Conservation (phyloP, 1,140 invertebrate genomes). For the Vanessa atalanta region DNA sequence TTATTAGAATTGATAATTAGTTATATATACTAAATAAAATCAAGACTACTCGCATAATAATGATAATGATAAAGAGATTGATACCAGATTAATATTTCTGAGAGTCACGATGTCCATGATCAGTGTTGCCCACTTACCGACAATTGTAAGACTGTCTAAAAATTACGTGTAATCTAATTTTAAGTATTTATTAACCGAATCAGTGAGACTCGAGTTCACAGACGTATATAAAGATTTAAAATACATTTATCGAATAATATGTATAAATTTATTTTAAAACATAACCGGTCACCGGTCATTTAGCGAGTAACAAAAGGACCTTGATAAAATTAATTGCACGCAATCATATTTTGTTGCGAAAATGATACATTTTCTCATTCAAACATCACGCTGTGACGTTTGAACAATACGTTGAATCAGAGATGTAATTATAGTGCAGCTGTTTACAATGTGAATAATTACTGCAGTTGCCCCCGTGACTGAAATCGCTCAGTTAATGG, state of each 20-base stretch:
- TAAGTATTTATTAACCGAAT: no score
- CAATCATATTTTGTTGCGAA: constrained; percentile 53
- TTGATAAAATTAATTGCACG: constrained; percentile 49
- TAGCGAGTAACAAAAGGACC: constrained; percentile 30
- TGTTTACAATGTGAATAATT: constrained; percentile 77
- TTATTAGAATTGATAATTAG: no score
- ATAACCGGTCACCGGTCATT: constrained; percentile 26
- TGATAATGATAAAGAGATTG: no score
- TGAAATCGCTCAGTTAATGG: constrained; percentile 68
- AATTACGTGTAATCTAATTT: no score
- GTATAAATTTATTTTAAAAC: constrained; percentile 19
- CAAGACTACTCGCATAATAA: no score
- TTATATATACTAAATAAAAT: no score
- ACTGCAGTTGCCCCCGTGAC: constrained; percentile 61
- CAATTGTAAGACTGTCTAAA: no score
- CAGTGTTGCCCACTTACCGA: no score
- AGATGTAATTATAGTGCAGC: constrained; percentile 68
- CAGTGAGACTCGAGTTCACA: no score
- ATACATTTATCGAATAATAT: neutral
- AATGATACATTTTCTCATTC: constrained; percentile 55
- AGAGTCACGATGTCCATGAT: no score
- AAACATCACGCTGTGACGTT: constrained; percentile 56
- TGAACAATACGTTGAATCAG: constrained; percentile 77
- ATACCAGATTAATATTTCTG: no score
- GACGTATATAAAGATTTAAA: no score